Conservation (phyloP, 2,888 invertebrate species). For the Alsophila aescularia region DNA sequence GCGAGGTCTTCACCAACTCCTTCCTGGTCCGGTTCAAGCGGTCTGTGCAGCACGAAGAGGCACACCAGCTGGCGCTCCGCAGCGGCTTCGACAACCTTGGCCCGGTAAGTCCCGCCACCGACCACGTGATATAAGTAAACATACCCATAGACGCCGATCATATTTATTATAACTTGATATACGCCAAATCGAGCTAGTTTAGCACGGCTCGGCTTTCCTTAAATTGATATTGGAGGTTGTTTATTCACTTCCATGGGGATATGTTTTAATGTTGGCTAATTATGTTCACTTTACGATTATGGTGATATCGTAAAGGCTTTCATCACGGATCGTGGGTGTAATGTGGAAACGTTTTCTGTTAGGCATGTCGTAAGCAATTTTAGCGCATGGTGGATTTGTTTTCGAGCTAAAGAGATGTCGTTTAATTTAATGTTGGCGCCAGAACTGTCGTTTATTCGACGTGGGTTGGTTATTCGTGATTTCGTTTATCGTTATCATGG, state of each 20-base stretch:
- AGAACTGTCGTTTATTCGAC: slow-evolving; percentile 5
- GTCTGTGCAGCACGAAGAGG: slow-evolving; percentile 90
- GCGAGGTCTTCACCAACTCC: slow-evolving; percentile 96
- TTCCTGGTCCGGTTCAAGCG: slow-evolving; percentile 96
- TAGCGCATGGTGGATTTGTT: slow-evolving; percentile 1
- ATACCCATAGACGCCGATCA: slow-evolving; percentile 52
- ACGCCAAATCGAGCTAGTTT: slow-evolving; percentile 38
- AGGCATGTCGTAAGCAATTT: slow-evolving; percentile 9
- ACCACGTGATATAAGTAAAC: slow-evolving; percentile 81
- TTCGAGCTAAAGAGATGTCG: neutral
- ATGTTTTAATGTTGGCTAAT: slow-evolving; percentile 4
- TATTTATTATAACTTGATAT: slow-evolving; percentile 46
- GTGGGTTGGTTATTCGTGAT: slow-evolving; percentile 15
- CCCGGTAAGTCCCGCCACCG: slow-evolving; percentile 89
- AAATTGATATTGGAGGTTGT: slow-evolving; percentile 34
- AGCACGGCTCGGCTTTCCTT: slow-evolving; percentile 28
- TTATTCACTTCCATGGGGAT: neutral
- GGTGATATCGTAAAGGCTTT: slow-evolving; percentile 4
- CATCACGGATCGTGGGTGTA: slow-evolving; percentile 5
- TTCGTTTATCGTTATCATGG: slow-evolving; percentile 33
- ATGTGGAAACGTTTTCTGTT: slow-evolving; percentile 9
- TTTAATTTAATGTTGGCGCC: slow-evolving; percentile 14
- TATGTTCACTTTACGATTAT: slow-evolving; percentile 12
- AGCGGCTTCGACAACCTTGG: slow-evolving; percentile 98
- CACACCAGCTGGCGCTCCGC: slow-evolving; percentile 91